Base-by-base conservation (phyloP, 2,797 vertebrate genomes). In the Sciurus vulgaris region DNA sequence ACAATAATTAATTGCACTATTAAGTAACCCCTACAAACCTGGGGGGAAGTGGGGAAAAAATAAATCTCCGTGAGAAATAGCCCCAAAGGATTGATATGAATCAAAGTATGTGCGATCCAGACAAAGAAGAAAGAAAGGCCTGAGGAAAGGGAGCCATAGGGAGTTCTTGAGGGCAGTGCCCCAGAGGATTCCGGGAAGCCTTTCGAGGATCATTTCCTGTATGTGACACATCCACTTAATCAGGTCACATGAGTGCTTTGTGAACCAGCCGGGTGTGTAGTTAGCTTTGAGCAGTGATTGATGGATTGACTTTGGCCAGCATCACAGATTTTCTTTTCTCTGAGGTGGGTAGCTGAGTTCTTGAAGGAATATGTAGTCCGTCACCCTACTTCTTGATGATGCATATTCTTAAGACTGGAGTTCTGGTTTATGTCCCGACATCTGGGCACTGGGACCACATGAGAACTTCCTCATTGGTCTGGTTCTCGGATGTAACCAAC, bases 1-100 rank as follows among this genome's bases (percentile, higher is more conserved):
- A 95, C 87, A 95, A 93, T 95, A 96, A 96, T 95, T 96, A 97
- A 96, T 91, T 89, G 90, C 59, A 70, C 85, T 92, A 93, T 96
- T 97, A 96, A 95, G 51, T 95, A 94, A 95, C 65, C 85, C 89
- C 86, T 86, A 88, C 74, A 86, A 95, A 92, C 70, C 84, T 92
- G 44, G 28, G 14, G 33, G 49, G 6, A 35, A 18, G 54, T 22
- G 7, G 44, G 44, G 15, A 6, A 92, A 85, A 74, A 28, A 54
- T 79, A 96, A 96, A 88, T 82, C 41, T 94, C 47, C 54, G 76
- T 83, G 73, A 96, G 54, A 95, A 96, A 88, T 61, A 83, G 69
- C 70, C 92, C 33, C 90, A 47, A 88, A 92, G 74, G 92, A 70
- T 9, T 86, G 54, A 33, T 88, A 73, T 65, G 86, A 88, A 97